phyloP scores from a whole-genome alignment of 2,888 invertebrate species.

The Tiliacea aurago region DNA sequence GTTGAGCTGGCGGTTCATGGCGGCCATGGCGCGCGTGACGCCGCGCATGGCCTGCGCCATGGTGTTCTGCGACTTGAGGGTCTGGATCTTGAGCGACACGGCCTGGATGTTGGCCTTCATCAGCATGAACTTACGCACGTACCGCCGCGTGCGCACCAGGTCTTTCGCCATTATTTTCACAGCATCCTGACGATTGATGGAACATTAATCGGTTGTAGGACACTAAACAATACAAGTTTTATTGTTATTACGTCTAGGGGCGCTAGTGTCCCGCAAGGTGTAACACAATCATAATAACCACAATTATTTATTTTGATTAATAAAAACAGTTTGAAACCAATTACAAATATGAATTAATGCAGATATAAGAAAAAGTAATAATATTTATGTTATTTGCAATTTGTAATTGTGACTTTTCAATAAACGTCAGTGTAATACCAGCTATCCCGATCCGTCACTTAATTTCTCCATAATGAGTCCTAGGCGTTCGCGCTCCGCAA shows the following conservation, averaged over 20 bases:
- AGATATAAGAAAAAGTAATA: background rate
- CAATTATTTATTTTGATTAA: background rate
- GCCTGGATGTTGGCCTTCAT: constrained; percentile 99
- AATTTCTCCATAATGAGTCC: too few relatives aligned
- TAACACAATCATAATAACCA: background rate
- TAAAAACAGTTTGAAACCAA: background rate
- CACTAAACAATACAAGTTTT: background rate
- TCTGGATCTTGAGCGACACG: constrained; percentile 99
- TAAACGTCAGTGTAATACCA: too few relatives aligned
- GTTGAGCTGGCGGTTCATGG: constrained; percentile 99
- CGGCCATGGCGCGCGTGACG: constrained; percentile 99
- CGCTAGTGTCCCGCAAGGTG: background rate
- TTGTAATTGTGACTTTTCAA: too few relatives aligned
- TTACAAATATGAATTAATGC: background rate
- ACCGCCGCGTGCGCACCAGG: constrained; percentile 98
- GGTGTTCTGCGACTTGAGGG: constrained; percentile 98
- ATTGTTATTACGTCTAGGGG: background rate
- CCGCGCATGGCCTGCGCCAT: constrained; percentile 99
- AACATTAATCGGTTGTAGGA: background rate
- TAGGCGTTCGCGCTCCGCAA: too few relatives aligned
- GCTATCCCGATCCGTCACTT: too few relatives aligned
- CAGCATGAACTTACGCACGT: constrained; percentile 99
- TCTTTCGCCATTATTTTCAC: constrained; percentile 99
- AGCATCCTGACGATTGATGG: constrained; percentile 92
- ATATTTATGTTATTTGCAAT: too few relatives aligned